Conservation (phyloP, 2,113 vertebrate species). For the Rhinopomastus cyanomelas region DNA sequence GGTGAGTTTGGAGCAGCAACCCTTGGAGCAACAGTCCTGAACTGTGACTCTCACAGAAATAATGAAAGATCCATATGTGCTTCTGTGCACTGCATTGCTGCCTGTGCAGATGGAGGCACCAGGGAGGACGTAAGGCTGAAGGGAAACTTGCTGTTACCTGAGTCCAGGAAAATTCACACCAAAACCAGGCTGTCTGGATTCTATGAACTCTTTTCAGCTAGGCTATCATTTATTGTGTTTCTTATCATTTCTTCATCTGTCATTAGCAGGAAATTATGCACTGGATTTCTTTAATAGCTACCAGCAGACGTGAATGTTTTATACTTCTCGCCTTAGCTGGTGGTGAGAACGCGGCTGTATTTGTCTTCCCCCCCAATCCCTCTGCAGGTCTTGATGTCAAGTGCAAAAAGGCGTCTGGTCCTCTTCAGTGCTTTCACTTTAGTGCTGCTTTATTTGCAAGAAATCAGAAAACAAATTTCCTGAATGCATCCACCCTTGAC, state of each 20-base stretch:
- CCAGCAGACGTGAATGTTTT: neutral
- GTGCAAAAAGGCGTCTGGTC: neutral
- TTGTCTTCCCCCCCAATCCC: neutral
- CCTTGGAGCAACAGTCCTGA: neutral
- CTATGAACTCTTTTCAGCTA: neutral
- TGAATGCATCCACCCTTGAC: neutral
- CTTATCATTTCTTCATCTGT: neutral
- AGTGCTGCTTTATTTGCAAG: neutral
- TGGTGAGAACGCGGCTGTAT: too few relatives aligned
- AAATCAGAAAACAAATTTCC: slow-evolving; percentile 39
- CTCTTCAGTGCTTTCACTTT: neutral
- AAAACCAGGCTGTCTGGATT: neutral
- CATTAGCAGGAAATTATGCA: slow-evolving; percentile 2
- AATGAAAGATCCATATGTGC: rapidly evolving
- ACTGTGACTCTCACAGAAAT: neutral
- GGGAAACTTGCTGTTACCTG: neutral
- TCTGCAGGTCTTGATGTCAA: neutral
- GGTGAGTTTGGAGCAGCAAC: neutral
- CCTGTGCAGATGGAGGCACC: neutral
- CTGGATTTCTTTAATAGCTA: neutral
- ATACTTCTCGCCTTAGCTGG: neutral
- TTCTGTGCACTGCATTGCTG: rapidly evolving
- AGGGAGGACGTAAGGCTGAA: neutral
- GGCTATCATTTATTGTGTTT: neutral
- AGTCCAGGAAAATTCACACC: neutral